Conservation (phyloP, 2,888 invertebrate genomes). For the Torymus tubicola region DNA sequence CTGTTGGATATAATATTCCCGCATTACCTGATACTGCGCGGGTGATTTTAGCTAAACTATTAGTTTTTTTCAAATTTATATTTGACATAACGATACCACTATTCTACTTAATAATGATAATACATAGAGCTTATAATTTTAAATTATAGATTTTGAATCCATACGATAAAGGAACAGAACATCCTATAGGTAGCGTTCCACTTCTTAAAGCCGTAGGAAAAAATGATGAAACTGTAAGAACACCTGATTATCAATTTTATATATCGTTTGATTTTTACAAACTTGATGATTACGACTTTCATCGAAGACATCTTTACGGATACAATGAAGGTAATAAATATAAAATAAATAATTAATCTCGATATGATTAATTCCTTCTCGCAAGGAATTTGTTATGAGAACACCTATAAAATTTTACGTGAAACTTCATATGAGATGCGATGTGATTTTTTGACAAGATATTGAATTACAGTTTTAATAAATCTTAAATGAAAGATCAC, state of each 20-base stretch:
- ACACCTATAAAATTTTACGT: too few species aligned
- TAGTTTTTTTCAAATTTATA: background rate
- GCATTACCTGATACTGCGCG: background rate
- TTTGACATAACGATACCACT: background rate
- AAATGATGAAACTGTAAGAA: conserved; percentile 80
- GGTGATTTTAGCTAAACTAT: background rate
- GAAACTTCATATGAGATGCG: too few species aligned
- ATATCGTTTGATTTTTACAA: too few species aligned
- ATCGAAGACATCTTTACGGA: too few species aligned
- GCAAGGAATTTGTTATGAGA: too few species aligned
- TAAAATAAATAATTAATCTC: too few species aligned
- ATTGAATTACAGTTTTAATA: conserved; percentile 64
- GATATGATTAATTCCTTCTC: too few species aligned
- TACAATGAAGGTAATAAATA: too few species aligned
- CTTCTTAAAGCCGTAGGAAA: conserved; percentile 81
- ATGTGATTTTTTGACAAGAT: too few species aligned
- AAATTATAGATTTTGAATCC: conserved; percentile 86
- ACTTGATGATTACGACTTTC: too few species aligned
- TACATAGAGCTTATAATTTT: background rate
- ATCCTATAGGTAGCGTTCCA: conserved; percentile 79
- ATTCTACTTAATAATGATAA: too few species aligned
- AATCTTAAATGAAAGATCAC: conserved; percentile 83
- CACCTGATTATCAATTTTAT: conserved; percentile 68
- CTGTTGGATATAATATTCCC: conserved; percentile 57
- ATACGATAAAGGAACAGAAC: conserved; percentile 84